Percentiles rank a stretch among this genome's conserved stretches.
These are phyloP conservation scores for Hypotaenidia philippensis DNA, from an alignment of 2,797 vertebrate genomes.

Conservation along the genomic window DNA sequence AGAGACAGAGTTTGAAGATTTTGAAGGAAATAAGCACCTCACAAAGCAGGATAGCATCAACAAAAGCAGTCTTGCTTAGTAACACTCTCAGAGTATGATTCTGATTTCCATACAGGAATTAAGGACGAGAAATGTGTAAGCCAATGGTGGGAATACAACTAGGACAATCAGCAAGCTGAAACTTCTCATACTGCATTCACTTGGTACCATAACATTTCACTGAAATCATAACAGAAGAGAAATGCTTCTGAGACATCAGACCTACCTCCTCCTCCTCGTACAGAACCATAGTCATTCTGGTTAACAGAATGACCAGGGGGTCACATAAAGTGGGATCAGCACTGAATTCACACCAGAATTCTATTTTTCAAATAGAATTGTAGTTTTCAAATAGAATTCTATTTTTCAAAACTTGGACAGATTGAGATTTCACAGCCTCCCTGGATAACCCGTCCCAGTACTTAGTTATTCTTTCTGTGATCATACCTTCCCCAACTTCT, in stretches of 20 bases:
- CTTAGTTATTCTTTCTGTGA: neutral
- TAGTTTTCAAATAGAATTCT: neutral
- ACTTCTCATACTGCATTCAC: neutral
- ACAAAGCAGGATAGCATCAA: neutral
- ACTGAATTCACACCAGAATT: neutral
- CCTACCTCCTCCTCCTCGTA: neutral
- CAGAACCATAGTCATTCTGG: neutral
- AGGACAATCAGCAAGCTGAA: neutral
- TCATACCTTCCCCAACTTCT: fast-evolving
- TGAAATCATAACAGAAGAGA: neutral
- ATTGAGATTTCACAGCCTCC: neutral
- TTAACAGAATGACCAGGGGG: neutral
- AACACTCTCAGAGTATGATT: neutral
- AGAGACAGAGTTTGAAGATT: neutral
- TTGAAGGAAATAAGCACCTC: neutral
- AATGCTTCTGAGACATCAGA: neutral
- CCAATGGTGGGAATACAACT: fast-evolving
- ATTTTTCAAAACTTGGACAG: neutral
- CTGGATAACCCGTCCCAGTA: neutral
- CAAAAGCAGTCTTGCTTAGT: neutral
- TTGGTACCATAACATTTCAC: neutral
- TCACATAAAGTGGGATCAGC: neutral
- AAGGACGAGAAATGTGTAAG: neutral
- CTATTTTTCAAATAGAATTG: neutral
- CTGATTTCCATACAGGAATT: neutral